Base-by-base conservation (phyloP, 1,140 invertebrate genomes). In the Venturia canescens region DNA sequence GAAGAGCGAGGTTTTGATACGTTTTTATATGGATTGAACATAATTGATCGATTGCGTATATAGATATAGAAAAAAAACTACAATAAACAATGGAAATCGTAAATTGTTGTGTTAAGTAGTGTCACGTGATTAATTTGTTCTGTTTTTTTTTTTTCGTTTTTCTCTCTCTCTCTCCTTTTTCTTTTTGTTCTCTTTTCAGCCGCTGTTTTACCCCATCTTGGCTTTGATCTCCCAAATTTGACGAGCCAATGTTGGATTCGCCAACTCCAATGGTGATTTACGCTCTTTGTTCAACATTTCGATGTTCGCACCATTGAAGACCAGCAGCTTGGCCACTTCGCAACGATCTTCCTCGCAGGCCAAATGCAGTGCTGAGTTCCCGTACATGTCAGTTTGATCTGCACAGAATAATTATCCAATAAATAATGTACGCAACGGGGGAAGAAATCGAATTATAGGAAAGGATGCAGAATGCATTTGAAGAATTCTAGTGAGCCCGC, bases 281-380 rank as follows among this genome's bases (percentile, higher is more conserved):
- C 94, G 91, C 80, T 96, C 95, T 86, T 96, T 96, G 88, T 97
- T 97, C 82, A 90, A 86, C 4, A 94, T 87, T 70, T 93, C 91
- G 26, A 94, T 80, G 83, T 91, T 92, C 18, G 96, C 96, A 34
- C 96, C 96, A 86, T 94, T 92, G 80, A 94, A 90, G 0, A 96
- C 92, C 60, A 97, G 91, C 66, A 96, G 87, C 86, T 94, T 93
- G 6, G 95, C 95, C 80, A 94, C 94, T 80, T 95, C 94, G 82
- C 93, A 90, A 84, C 95, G 93, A 86, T 96, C 94, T 91, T 97
- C 97, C 90, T 98, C 97, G 92, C 96, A 97, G 26, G 96, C 95
- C 80, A 97, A 93, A 92, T 98, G 97, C 91, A 97, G 88, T 13
- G 96, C 93, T 21, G 95, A 95, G 85, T 96, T 96, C 63, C 95